Conservation (phyloP, 2,797 vertebrate species). For the Argentina silus region DNA sequence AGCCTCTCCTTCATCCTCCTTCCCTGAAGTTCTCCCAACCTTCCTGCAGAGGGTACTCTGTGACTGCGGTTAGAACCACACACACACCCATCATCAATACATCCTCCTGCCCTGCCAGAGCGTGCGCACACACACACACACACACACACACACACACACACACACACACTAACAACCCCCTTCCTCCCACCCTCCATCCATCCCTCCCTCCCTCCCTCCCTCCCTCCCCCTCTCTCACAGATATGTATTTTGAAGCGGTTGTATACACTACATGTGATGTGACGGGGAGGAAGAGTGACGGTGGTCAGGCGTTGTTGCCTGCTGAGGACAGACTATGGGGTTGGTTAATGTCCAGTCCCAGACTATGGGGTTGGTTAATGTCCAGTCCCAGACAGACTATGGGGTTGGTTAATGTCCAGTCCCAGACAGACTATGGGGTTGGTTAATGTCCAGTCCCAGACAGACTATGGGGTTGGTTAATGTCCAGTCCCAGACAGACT, state of each 20-base stretch:
- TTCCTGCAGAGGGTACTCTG: slow-evolving; percentile 77
- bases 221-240: neutral
- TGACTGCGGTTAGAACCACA: slow-evolving; percentile 55
- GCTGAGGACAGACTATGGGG: slow-evolving; percentile 46
- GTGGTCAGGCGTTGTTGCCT: slow-evolving; percentile 47
- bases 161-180: neutral
- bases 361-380: too few species aligned
- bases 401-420: too few species aligned
- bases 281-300: slow-evolving; percentile 30
- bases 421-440: too few species aligned
- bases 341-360: too few species aligned
- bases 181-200: neutral
- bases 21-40: slow-evolving; percentile 46
- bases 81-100: slow-evolving; percentile 31
- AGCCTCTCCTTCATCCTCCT: slow-evolving; percentile 4
- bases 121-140: neutral
- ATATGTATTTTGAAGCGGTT: slow-evolving; percentile 42
- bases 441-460: slow-evolving; percentile 3
- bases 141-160: slow-evolving; percentile 21
- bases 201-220: slow-evolving; percentile 25
- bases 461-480: slow-evolving; percentile 7
- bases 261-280: slow-evolving; percentile 60
- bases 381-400: too few species aligned
- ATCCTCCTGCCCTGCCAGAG: neutral
- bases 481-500: too few species aligned